A percentile compares a stretch with the other conserved stretches of the same genome.
phyloP scores from a whole-genome alignment of 2,888 invertebrate genomes.

The Alviniconcha strummeri region DNA sequence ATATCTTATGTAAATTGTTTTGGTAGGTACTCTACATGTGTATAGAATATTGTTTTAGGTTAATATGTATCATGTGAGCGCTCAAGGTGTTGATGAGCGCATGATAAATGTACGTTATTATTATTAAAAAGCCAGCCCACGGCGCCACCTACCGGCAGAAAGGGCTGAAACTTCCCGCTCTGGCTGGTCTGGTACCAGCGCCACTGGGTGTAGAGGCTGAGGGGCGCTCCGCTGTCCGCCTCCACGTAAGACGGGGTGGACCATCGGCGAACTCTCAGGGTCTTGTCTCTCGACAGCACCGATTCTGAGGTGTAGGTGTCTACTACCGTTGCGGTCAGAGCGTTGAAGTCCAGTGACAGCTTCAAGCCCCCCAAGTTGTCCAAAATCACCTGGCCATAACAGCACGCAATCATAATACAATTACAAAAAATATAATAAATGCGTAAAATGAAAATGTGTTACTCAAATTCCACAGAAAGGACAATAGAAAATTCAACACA shows the following conservation, averaged over 20 bases:
- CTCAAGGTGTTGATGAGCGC: no score
- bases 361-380: constrained; percentile 4
- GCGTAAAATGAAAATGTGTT: no score
- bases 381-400: constrained; percentile 7
- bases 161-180: neutral
- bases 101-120: no score
- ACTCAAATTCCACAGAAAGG: no score
- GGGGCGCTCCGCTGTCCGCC: neutral
- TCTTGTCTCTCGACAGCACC: neutral
- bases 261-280: constrained; percentile 5
- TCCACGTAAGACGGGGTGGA: constrained; percentile 25
- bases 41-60: no score
- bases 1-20: neutral
- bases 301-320: neutral
- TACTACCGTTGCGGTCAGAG: constrained; percentile 7
- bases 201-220: constrained; percentile 29
- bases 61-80: no score
- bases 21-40: no score
- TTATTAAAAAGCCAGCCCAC: no score
- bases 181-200: neutral
- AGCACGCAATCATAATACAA: neutral
- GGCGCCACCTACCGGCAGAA: neutral
- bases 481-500: no score
- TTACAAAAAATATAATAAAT: no score
- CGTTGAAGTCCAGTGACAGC: neutral